phyloP scores from a whole-genome alignment of 2,797 vertebrate genomes.

The Clarias pachynema region DNA sequence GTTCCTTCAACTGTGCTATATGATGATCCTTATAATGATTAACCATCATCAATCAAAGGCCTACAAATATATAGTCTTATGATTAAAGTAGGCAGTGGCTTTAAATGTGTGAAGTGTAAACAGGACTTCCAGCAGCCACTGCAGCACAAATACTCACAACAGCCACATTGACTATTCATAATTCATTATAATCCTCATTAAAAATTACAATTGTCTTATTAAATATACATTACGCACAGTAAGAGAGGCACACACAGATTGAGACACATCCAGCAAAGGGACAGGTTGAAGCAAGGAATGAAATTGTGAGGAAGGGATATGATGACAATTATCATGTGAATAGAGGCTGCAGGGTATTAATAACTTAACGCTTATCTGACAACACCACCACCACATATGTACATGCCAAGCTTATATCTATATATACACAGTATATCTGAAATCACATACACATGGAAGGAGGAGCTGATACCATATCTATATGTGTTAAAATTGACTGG shows the following conservation, averaged over 20 bases:
- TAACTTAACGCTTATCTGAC: slow-evolving; percentile 20
- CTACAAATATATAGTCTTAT: slow-evolving; percentile 11
- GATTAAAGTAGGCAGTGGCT: slow-evolving; percentile 12
- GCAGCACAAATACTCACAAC: slow-evolving; percentile 39
- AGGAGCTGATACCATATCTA: not conserved
- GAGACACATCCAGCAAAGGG: not conserved
- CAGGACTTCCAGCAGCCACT: slow-evolving; percentile 33
- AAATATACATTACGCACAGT: slow-evolving; percentile 52
- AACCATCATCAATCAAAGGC: not conserved
- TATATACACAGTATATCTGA: not conserved
- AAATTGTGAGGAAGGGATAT: slow-evolving; percentile 5
- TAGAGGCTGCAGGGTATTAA: slow-evolving; percentile 8
- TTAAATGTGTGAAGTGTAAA: slow-evolving; percentile 34
- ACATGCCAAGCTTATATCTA: not conserved
- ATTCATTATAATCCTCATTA: slow-evolving; percentile 59
- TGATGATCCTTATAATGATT: not conserved
- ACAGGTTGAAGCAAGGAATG: not conserved
- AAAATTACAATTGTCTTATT: slow-evolving; percentile 58
- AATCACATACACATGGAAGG: not conserved
- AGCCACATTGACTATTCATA: slow-evolving; percentile 55
- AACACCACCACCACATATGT: not conserved
- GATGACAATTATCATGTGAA: not conserved
- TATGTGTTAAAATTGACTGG: not conserved
- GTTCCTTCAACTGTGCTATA: not conserved
- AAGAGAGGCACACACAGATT: not conserved